Percentiles rank a stretch among this genome's conserved stretches.
phyloP scores from a whole-genome alignment of 2,888 invertebrate genomes.

The Polymixis lichenea region DNA sequence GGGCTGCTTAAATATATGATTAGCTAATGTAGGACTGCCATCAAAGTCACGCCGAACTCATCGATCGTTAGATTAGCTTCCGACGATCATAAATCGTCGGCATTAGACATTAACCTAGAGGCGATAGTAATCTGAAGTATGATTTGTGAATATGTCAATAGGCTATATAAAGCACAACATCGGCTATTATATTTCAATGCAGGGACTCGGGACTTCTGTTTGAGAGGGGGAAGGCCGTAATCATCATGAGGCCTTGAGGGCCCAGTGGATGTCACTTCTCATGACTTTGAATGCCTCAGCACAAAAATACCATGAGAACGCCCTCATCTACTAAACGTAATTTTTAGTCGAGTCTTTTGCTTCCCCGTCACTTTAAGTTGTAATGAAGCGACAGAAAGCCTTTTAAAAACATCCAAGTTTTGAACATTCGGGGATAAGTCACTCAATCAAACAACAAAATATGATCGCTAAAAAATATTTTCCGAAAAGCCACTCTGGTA shows the following conservation, averaged over 20 bases:
- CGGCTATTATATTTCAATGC: background rate
- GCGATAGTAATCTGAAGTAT: background rate
- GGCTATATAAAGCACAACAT: background rate
- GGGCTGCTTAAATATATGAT: conserved; percentile 26
- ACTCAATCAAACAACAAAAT: conserved; percentile 7
- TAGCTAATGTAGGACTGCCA: conserved; percentile 27
- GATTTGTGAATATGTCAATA: conserved; percentile 18
- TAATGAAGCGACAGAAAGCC: background rate
- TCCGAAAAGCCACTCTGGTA: background rate
- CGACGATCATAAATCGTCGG: conserved; percentile 25
- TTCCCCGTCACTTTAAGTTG: background rate
- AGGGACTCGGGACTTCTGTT: background rate
- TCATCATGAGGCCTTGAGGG: background rate
- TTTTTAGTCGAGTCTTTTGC: background rate
- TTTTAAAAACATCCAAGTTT: background rate
- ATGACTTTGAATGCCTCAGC: background rate
- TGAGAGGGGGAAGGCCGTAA: background rate
- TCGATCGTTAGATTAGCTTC: conserved; percentile 31
- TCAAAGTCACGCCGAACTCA: conserved; percentile 13
- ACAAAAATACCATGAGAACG: background rate
- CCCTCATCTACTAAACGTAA: background rate
- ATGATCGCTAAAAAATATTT: conserved; percentile 4
- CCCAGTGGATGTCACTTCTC: background rate
- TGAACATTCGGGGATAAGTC: background rate
- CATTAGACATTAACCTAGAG: conserved; percentile 7